Evolutionary conservation across 2,888 invertebrate genomes (phyloP).

Genomic region (Phymatocera aterrima): DNA sequence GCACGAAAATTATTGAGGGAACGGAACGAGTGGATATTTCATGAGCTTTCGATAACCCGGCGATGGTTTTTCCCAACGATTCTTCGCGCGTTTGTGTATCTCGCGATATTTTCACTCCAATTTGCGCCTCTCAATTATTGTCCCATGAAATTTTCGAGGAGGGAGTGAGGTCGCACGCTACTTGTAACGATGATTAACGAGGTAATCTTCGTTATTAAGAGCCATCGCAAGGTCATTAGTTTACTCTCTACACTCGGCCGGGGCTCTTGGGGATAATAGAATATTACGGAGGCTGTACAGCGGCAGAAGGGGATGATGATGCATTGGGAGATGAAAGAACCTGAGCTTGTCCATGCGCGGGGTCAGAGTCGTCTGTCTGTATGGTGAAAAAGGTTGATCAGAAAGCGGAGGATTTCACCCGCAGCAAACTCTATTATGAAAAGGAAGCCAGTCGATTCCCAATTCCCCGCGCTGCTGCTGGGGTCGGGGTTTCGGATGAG

Average conservation of each 20-base stretch:
- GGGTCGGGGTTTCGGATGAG: not conserved
- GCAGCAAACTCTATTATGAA: not conserved
- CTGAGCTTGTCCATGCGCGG: not conserved
- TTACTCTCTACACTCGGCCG: constrained; percentile 46
- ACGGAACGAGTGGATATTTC: too few species aligned
- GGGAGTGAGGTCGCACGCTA: not conserved
- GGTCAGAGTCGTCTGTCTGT: not conserved
- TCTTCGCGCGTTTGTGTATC: too few species aligned
- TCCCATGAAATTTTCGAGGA: not conserved
- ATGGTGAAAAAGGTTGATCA: not conserved
- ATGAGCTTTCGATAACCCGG: not conserved
- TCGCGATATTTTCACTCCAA: not conserved
- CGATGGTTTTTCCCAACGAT: too few species aligned
- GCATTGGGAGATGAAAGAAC: constrained; percentile 48
- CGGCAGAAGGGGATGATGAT: constrained; percentile 49
- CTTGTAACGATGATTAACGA: constrained; percentile 54
- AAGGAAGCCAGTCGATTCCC: not conserved
- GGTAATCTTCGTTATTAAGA: constrained; percentile 53
- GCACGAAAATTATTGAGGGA: too few species aligned
- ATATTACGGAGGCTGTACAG: constrained; percentile 47
- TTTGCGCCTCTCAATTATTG: constrained; percentile 19
- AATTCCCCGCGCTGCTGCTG: not conserved
- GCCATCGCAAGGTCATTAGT: constrained; percentile 50
- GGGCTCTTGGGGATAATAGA: constrained; percentile 50
- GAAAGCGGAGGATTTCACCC: not conserved